Evolutionary conservation across 1,140 invertebrate genomes (phyloP), one percentile per base, ranked within the genome.

Genomic region (Hypsibius dujardini): DNA sequence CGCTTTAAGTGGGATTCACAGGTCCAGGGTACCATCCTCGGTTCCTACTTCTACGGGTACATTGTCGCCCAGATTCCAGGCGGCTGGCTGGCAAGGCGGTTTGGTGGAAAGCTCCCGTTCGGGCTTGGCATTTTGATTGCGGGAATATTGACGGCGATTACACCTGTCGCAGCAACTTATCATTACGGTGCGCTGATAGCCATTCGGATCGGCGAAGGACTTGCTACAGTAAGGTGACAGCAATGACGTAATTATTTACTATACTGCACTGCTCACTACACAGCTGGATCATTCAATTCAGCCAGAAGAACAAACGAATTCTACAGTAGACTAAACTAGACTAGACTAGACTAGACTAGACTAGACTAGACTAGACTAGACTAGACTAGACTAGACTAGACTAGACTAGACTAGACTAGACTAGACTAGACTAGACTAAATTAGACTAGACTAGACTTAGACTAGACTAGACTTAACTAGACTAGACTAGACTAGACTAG

Each of bases 1-100:
- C n/a, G n/a, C n/a, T 90, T 90, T 74, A 81, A 82, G 46, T 92
- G 89, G 90, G 84, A 86, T 76, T 85, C 87, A 78, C 83, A 82
- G 71, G 86, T 86, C 3, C 86, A 87, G 75, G 91, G 91, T 75
- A 80, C 86, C 47, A 85, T 92, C 67, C 80, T 90, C 12, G 78
- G 79, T 2, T 77, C 79, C 1, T 80, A 79, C 73, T 82, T 81
- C 75, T 82, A 80, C 76, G 80, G 80, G 0, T 82, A 82, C 73
- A 77, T 81, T 12, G 47, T 45, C 50, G 78, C 56, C 73, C 80
- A 77, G 59, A 73, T 77, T 2, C 73, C 74, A n/a, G 76, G 76
- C 1, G 77, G 77, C 15, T 77, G 77, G 76, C 70, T 81, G 12
- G 78, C 79, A 2, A 76, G 77, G 1, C 74, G 75, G 69, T 76